A percentile compares a stretch with the other conserved stretches of the same genome.
Evolutionary conservation across 2,113 vertebrate genomes (phyloP).

Genomic region (Alexandromys fortis): DNA sequence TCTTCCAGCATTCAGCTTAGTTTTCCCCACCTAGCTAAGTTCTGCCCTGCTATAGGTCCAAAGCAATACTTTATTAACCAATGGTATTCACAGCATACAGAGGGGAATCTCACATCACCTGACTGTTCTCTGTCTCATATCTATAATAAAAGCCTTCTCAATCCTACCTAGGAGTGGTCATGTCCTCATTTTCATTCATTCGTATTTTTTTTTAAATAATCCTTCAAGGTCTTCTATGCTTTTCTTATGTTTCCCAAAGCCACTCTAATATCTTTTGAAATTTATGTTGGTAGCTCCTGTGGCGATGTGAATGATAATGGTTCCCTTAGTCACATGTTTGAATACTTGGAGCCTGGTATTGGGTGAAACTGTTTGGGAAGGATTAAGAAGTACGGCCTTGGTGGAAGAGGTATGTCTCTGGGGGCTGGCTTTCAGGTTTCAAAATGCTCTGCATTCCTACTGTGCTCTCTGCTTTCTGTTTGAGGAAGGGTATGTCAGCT

Average conservation of each 20-base stretch:
- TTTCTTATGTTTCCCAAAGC: not conserved
- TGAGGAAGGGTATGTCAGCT: not conserved
- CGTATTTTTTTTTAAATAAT: not conserved
- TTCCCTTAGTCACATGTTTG: not conserved
- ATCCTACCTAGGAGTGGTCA: not conserved
- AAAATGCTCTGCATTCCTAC: not conserved
- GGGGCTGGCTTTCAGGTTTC: not conserved
- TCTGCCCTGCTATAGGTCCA: too few relatives aligned
- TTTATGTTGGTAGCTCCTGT: not conserved
- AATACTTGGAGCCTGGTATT: not conserved
- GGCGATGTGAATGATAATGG: too few relatives aligned
- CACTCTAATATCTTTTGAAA: not conserved
- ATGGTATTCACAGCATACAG: too few relatives aligned
- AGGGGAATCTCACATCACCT: too few relatives aligned
- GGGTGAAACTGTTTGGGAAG: not conserved
- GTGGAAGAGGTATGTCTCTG: not conserved
- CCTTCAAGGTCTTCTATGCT: not conserved
- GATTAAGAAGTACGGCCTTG: not conserved
- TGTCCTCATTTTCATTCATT: not conserved
- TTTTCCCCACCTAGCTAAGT: too few relatives aligned
- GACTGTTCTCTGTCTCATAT: not conserved
- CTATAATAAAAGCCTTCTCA: not conserved
- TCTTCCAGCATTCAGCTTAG: too few relatives aligned
- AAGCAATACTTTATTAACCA: too few relatives aligned
- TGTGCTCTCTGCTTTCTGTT: not conserved